These are phyloP conservation scores for Dasypogon diadema DNA, from an alignment of 2,888 invertebrate species.

Conservation along the genomic window DNA sequence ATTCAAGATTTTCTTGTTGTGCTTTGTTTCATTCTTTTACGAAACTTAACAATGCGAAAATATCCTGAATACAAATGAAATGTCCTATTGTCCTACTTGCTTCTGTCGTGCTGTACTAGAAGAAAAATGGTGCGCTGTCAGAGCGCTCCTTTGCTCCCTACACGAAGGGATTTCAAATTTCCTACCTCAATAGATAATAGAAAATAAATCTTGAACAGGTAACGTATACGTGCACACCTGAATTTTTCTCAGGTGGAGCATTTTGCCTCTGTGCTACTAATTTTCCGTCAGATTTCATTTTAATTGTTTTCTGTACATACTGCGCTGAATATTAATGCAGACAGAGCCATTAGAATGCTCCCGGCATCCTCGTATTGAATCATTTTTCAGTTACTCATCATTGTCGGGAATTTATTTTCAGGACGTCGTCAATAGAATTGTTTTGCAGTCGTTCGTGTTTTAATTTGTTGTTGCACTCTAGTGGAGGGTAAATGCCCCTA, in stretches of 20 bases:
- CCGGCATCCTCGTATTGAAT: not conserved
- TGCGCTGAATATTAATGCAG: constrained; percentile 7
- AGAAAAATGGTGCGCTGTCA: constrained; percentile 31
- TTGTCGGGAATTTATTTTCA: not conserved
- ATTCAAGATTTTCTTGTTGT: not conserved
- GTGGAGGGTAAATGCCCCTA: no score
- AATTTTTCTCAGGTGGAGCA: constrained; percentile 12
- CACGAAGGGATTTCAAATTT: constrained; percentile 29
- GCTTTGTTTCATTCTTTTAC: constrained; percentile 26
- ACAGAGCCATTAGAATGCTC: not conserved
- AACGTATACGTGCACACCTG: constrained; percentile 9
- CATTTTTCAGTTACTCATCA: constrained; percentile 24
- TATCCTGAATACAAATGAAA: constrained; percentile 34
- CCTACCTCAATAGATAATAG: constrained; percentile 14
- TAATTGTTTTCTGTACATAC: constrained; percentile 21
- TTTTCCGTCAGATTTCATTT: constrained; percentile 39
- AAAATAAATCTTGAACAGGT: constrained; percentile 3
- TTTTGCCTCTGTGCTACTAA: constrained; percentile 20
- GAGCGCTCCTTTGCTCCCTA: not conserved
- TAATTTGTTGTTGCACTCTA: no score
- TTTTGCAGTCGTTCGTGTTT: no score
- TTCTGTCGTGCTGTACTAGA: not conserved
- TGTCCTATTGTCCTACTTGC: constrained; percentile 26
- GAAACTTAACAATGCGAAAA: constrained; percentile 26
- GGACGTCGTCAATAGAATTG: not conserved